Base-by-base conservation (phyloP, 2,888 invertebrate genomes). In the Stegana nigrithorax region DNA sequence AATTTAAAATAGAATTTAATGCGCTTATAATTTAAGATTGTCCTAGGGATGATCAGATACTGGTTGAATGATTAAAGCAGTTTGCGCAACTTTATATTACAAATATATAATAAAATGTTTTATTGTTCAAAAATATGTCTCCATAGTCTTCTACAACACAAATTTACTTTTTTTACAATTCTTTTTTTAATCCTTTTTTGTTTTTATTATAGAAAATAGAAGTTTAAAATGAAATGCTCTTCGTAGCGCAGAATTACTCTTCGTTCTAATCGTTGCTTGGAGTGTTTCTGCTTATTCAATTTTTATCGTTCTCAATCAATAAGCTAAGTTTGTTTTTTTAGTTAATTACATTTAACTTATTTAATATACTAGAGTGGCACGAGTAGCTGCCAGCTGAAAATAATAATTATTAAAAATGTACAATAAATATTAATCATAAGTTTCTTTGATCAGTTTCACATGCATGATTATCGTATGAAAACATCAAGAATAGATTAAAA, bases 51-150 rank as follows among this genome's bases (percentile, higher is more conserved):
- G n/a, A n/a, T n/a, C n/a, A n/a, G n/a, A n/a, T n/a, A n/a, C n/a
- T n/a, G n/a, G n/a, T n/a, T n/a, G n/a, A n/a, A n/a, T n/a, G n/a
- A n/a, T n/a, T n/a, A n/a, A n/a, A n/a, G n/a, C n/a, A n/a, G n/a
- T n/a, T n/a, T n/a, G n/a, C n/a, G 10, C 36, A n/a, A n/a, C 29
- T 17, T 26, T 23, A 25, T 14, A 14, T 62, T 36, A 29, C 27
- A 61, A 53, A 53, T 45, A n/a, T n/a, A 53, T 53, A 53, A 32
- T 53, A 53, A 53, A 53, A 53, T 53, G 29, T 29, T 53, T 53
- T 53, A 50, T 73, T 75, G 68, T 70, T 77, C 71, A 75, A 75
- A 75, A 77, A 77, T 75, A 75, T 76, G 73, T 71, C 60, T 74
- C 62, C 73, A n/a, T n/a, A n/a, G n/a, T n/a, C 70, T 39, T 76